A percentile compares a stretch with the other conserved stretches of the same genome.
phyloP scores from a whole-genome alignment of 2,888 invertebrate genomes.

The Xylocampa areola region DNA sequence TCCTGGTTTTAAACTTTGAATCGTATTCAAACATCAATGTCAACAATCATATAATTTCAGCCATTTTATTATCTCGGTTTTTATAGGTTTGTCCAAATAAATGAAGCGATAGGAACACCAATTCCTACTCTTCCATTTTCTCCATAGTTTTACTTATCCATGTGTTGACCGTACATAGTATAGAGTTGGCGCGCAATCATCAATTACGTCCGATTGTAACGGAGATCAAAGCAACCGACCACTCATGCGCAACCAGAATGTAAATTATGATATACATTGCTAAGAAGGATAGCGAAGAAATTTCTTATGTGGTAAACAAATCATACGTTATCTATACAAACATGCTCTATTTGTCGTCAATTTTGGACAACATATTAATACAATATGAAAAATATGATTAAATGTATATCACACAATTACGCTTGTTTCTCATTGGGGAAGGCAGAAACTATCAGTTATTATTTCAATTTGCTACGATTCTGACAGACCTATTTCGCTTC shows the following conservation, averaged over 20 bases:
- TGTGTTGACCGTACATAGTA: constrained; percentile 70
- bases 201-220: constrained; percentile 87
- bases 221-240: constrained; percentile 84
- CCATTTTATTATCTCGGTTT: too few species aligned
- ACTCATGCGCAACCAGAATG: constrained; percentile 77
- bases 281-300: constrained; percentile 66
- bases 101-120: not conserved
- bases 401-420: too few species aligned
- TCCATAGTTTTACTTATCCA: constrained; percentile 24
- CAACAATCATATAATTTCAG: too few species aligned
- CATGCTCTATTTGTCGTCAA: not conserved
- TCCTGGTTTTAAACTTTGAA: too few species aligned
- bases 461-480: too few species aligned
- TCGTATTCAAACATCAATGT: too few species aligned
- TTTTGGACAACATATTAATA: not conserved
- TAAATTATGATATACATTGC: constrained; percentile 78
- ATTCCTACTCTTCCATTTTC: not conserved
- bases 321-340: constrained; percentile 22
- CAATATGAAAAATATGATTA: too few species aligned
- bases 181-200: constrained; percentile 77
- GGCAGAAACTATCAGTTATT: too few species aligned
- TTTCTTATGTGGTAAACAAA: constrained; percentile 44
- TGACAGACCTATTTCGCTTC: too few species aligned
- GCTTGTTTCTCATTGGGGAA: too few species aligned
- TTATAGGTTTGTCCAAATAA: not conserved